phyloP scores from a whole-genome alignment of 2,888 invertebrate genomes.

The Operophtera brumata region DNA sequence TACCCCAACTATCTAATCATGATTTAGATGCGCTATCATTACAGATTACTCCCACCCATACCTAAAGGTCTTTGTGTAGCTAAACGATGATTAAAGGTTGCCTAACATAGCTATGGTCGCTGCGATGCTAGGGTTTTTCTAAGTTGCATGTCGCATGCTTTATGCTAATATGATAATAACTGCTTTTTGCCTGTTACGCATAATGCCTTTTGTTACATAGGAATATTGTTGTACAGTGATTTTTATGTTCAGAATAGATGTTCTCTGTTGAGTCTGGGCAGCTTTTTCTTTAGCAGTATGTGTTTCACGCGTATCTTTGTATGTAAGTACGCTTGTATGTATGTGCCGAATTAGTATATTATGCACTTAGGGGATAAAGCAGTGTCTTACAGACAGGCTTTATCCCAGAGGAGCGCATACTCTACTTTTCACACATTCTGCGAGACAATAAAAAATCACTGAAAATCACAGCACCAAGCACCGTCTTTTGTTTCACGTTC shows the following conservation, averaged over 20 bases:
- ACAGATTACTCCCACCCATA: constrained; percentile 28
- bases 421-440: too few species aligned
- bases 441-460: too few species aligned
- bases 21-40: constrained; percentile 35
- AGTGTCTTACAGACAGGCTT: too few species aligned
- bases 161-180: constrained; percentile 5
- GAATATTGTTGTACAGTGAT: neutral
- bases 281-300: too few species aligned
- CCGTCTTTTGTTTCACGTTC: too few species aligned
- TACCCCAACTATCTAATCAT: constrained; percentile 20
- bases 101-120: neutral
- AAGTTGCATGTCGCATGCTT: constrained; percentile 21
- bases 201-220: constrained; percentile 1
- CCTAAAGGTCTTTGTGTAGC: constrained; percentile 29
- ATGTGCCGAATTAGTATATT: too few species aligned
- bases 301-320: too few species aligned
- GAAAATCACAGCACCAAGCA: too few species aligned
- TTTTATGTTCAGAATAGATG: neutral
- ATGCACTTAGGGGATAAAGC: too few species aligned
- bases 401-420: too few species aligned
- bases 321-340: too few species aligned
- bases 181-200: constrained; percentile 11
- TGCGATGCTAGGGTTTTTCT: constrained; percentile 12
- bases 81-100: constrained; percentile 28
- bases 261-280: too few species aligned